Conservation (phyloP, 2,888 invertebrate species). For the Cerastis rubricosa region DNA sequence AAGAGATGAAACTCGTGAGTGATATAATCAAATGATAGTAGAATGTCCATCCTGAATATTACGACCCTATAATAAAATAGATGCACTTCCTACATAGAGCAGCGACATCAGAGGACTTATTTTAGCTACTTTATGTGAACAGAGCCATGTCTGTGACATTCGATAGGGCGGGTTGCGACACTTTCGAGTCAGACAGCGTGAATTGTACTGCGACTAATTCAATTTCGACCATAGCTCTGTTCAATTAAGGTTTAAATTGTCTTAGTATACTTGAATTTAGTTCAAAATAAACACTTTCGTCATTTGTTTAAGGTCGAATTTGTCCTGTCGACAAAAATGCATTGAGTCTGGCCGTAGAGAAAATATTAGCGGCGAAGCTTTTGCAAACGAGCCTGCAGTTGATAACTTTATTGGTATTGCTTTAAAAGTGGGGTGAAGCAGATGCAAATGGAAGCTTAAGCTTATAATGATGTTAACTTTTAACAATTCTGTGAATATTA, state of each 20-base stretch:
- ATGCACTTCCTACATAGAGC: constrained; percentile 78
- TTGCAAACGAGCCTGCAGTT: constrained; percentile 75
- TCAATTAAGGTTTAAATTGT: constrained; percentile 64
- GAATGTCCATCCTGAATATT: constrained; percentile 71
- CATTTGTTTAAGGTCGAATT: constrained; percentile 74
- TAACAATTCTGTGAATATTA: constrained; percentile 15
- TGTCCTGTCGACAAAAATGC: constrained; percentile 71
- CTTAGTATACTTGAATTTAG: constrained; percentile 54
- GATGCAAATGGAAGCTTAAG: constrained; percentile 49
- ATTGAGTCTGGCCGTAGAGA: constrained; percentile 69
- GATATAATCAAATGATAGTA: constrained; percentile 72
- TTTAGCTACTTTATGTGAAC: constrained; percentile 85
- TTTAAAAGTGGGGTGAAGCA: constrained; percentile 61
- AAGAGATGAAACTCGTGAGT: constrained; percentile 51
- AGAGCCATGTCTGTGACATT: constrained; percentile 82
- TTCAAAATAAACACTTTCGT: constrained; percentile 75
- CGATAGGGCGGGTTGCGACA: constrained; percentile 83
- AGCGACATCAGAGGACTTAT: constrained; percentile 83
- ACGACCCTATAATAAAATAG: constrained; percentile 75
- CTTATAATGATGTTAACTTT: constrained; percentile 45
- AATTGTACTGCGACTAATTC: constrained; percentile 54
- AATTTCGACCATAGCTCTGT: constrained; percentile 69
- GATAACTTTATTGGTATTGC: constrained; percentile 82
- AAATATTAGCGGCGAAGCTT: constrained; percentile 76
- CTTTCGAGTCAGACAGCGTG: constrained; percentile 72